phyloP scores from a whole-genome alignment of 2,113 vertebrate genomes.

The Kryptolebias marmoratus region DNA sequence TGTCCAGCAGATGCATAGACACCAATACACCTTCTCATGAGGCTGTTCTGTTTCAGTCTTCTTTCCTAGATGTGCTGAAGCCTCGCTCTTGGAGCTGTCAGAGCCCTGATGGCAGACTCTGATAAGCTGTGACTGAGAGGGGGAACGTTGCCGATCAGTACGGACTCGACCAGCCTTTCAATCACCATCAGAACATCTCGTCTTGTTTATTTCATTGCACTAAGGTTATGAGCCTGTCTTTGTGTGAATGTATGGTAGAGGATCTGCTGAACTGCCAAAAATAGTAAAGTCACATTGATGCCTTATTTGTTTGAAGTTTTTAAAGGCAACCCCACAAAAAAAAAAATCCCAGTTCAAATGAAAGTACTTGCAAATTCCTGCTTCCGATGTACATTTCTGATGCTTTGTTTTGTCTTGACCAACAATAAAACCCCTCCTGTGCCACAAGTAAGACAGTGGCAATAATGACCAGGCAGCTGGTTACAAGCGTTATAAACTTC shows the following conservation, averaged over 20 bases:
- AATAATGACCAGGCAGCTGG: constrained; percentile 48
- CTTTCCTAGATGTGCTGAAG: constrained; percentile 87
- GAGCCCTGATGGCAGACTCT: constrained; percentile 7
- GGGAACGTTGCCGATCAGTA: constrained; percentile 12
- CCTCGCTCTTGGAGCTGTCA: constrained; percentile 93
- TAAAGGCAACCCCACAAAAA: constrained; percentile 7
- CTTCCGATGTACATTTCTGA: constrained; percentile 25
- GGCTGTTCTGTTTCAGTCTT: constrained; percentile 78
- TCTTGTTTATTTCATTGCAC: constrained; percentile 51
- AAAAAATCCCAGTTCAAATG: constrained; percentile 5
- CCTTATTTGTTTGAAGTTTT: constrained; percentile 58
- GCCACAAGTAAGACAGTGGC: constrained; percentile 24
- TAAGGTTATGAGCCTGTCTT: constrained; percentile 15
- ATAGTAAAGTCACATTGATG: constrained; percentile 44
- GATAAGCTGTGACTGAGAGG: constrained; percentile 29
- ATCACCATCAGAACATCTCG: constrained; percentile 21
- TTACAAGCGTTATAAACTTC: constrained; percentile 31
- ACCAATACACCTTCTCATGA: background rate
- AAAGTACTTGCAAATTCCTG: constrained; percentile 15
- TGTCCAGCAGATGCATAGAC: background rate
- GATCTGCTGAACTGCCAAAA: constrained; percentile 42
- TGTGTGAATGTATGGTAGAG: constrained; percentile 24
- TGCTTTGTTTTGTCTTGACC: constrained; percentile 22
- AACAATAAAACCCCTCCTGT: constrained; percentile 52
- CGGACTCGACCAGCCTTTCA: constrained; percentile 23